Conservation (phyloP, 1,140 invertebrate genomes). For the Drosophila asahinai region DNA sequence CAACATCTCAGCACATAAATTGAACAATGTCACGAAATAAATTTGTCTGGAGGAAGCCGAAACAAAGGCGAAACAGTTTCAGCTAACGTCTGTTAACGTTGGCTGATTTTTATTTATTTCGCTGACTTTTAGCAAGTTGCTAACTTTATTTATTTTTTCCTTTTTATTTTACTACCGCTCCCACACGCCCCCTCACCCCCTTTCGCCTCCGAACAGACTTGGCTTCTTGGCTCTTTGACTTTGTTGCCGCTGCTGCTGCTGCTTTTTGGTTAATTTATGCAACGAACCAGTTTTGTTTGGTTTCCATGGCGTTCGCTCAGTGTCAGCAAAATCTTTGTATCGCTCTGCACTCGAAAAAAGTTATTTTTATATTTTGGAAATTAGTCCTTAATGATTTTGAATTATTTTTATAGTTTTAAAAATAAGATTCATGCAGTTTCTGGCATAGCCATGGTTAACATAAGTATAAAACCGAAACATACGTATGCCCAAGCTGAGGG, state of each 20-base stretch:
- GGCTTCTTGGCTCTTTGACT: conserved; percentile 55
- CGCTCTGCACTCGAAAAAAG: conserved; percentile 14
- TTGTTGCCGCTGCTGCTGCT: conserved; percentile 44
- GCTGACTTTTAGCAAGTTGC: conserved; percentile 72
- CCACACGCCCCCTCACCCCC: conserved; percentile 50
- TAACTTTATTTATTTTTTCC: conserved; percentile 57
- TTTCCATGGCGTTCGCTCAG: conserved; percentile 54
- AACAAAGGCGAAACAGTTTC: conserved; percentile 54
- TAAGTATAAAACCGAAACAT: no score
- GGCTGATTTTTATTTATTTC: conserved; percentile 80
- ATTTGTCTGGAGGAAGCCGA: conserved; percentile 52
- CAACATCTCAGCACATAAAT: conserved; percentile 77
- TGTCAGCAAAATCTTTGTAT: conserved; percentile 36
- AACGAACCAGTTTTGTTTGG: conserved; percentile 78
- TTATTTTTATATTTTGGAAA: not conserved
- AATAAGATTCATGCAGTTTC: not conserved
- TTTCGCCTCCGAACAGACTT: not conserved
- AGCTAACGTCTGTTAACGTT: conserved; percentile 60
- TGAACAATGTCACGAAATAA: conserved; percentile 81
- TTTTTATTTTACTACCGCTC: conserved; percentile 28
- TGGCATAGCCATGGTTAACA: no score
- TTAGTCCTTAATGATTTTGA: not conserved
- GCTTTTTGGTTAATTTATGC: conserved; percentile 74
- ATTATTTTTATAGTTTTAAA: no score
- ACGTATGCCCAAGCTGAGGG: no score